These are phyloP conservation scores for Stigmatopora argus DNA, from an alignment of 2,113 vertebrate species.

Conservation along the genomic window DNA sequence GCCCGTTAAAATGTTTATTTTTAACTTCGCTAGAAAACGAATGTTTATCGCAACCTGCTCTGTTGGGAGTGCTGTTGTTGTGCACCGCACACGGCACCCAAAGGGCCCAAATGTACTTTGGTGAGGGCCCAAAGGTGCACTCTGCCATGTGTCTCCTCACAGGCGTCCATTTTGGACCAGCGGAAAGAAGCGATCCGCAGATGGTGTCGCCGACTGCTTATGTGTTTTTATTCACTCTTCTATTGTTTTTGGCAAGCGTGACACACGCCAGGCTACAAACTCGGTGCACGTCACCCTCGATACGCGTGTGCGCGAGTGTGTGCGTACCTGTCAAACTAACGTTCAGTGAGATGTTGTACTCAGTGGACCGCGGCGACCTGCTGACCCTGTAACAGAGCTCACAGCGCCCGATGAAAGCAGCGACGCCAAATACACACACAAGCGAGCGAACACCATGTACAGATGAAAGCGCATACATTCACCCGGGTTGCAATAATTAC, in stretches of 20 bases:
- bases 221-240: neutral
- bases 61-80: constrained; percentile 15
- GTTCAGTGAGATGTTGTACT: constrained; percentile 45
- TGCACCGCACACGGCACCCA: constrained; percentile 23
- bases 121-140: constrained; percentile 13
- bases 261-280: constrained; percentile 20
- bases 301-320: constrained; percentile 8
- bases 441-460: neutral
- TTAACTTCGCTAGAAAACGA: neutral
- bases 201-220: constrained; percentile 13
- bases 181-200: constrained; percentile 29
- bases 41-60: constrained; percentile 11
- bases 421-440: neutral
- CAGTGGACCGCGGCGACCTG: constrained; percentile 54
- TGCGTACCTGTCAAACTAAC: constrained; percentile 53
- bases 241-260: constrained; percentile 7
- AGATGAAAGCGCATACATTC: too few relatives aligned
- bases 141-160: constrained; percentile 23
- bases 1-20: constrained; percentile 6
- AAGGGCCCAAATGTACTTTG: constrained; percentile 20
- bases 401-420: constrained; percentile 30
- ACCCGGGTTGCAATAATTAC: too few relatives aligned
- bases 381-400: constrained; percentile 55
- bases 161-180: constrained; percentile 38
- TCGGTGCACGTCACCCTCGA: constrained; percentile 10